These are phyloP conservation scores for Nasonia longicornis DNA, from an alignment of 1,140 invertebrate genomes.

Conservation along the genomic window DNA sequence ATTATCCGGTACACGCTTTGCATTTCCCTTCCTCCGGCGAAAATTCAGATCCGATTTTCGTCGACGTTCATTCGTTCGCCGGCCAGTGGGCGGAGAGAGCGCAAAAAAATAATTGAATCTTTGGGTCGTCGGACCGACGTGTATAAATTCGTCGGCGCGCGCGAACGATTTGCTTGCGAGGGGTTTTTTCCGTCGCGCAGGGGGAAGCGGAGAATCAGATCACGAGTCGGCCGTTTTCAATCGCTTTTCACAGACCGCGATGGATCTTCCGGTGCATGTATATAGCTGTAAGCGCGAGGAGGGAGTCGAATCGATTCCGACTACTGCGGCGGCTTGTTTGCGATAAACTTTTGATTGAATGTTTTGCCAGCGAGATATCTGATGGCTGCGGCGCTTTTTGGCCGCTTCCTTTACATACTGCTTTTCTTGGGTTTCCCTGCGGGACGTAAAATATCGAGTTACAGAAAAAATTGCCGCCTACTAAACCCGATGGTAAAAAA, in stretches of 20 bases:
- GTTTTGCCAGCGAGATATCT: neutral
- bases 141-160: neutral
- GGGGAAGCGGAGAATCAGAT: neutral
- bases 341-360: constrained; percentile 12
- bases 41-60: constrained; percentile 11
- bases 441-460: neutral
- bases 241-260: neutral
- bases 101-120: constrained; percentile 22
- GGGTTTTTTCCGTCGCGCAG: neutral
- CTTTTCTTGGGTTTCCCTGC: neutral
- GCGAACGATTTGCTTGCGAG: neutral
- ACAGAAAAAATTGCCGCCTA: neutral
- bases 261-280: neutral
- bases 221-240: constrained; percentile 8
- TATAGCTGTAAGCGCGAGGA: neutral
- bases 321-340: neutral
- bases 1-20: neutral
- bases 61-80: neutral
- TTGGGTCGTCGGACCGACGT: neutral
- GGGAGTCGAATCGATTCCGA: neutral
- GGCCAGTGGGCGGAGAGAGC: neutral
- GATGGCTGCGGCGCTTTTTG: neutral
- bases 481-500: neutral
- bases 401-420: neutral
- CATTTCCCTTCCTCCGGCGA: neutral